These are phyloP conservation scores for Hyposoter didymator DNA, from an alignment of 2,888 invertebrate genomes.

Conservation along the genomic window DNA sequence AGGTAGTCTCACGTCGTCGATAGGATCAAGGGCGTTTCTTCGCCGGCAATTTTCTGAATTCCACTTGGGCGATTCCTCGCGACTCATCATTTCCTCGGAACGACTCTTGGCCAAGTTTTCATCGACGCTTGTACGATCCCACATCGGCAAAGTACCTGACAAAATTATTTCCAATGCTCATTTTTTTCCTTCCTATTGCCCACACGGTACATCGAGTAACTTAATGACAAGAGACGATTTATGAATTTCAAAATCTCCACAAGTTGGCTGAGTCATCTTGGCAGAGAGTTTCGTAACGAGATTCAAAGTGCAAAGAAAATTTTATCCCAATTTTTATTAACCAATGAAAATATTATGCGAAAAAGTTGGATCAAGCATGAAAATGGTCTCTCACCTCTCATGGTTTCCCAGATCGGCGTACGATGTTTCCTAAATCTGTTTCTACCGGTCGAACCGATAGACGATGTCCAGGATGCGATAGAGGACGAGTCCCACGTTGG, in stretches of 20 bases:
- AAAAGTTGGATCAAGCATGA: not conserved
- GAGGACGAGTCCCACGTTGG: slow-evolving; percentile 78
- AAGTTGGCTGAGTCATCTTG: not conserved
- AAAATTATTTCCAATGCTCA: not conserved
- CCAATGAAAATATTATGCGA: not conserved
- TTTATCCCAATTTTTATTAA: not conserved
- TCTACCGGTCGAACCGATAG: slow-evolving; percentile 74
- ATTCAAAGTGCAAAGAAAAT: not conserved
- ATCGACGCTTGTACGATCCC: slow-evolving; percentile 74
- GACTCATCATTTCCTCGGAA: slow-evolving; percentile 77
- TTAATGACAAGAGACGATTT: not conserved
- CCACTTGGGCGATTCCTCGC: slow-evolving; percentile 76
- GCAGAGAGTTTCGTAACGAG: not conserved
- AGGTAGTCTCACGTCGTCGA: slow-evolving; percentile 74
- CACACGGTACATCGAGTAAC: not conserved
- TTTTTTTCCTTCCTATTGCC: not conserved
- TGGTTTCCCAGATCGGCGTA: slow-evolving; percentile 73
- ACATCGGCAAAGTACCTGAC: slow-evolving; percentile 75
- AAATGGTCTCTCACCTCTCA: slow-evolving; percentile 71
- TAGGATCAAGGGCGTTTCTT: slow-evolving; percentile 68
- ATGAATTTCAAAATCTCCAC: not conserved
- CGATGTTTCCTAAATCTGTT: slow-evolving; percentile 72
- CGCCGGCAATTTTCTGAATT: slow-evolving; percentile 70
- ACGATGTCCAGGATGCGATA: slow-evolving; percentile 77
- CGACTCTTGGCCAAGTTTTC: slow-evolving; percentile 72